Evolutionary conservation across 2,113 vertebrate species (phyloP).

Genomic region (Campylomormyrus tamandua): DNA sequence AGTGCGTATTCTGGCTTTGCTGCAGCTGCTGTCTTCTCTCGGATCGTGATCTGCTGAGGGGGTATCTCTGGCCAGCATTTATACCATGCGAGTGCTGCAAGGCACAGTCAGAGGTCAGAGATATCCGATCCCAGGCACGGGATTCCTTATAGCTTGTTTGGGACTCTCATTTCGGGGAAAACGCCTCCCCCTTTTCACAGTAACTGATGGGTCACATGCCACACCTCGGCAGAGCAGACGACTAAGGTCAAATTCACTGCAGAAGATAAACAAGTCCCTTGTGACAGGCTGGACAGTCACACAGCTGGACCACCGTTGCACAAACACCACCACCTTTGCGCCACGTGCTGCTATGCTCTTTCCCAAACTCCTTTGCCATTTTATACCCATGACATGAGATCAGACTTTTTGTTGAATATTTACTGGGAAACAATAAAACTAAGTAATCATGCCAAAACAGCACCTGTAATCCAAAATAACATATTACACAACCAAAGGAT

Average conservation of each 20-base stretch:
- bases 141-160: slow-evolving; percentile 55
- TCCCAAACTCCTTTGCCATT: neutral
- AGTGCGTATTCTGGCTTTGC: neutral
- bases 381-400: neutral
- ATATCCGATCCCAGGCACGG: slow-evolving; percentile 43
- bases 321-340: neutral
- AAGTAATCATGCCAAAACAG: neutral
- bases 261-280: slow-evolving; percentile 50
- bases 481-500: neutral
- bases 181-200: slow-evolving; percentile 34
- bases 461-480: neutral
- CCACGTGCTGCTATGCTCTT: neutral
- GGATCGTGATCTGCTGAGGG: slow-evolving; percentile 43
- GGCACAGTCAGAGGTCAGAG: slow-evolving; percentile 37
- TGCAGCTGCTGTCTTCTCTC: neutral
- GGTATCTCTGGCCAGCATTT: slow-evolving; percentile 44
- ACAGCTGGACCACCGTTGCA: neutral
- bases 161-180: slow-evolving; percentile 55
- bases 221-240: slow-evolving; percentile 27
- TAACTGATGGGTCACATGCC: slow-evolving; percentile 45
- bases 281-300: slow-evolving; percentile 32
- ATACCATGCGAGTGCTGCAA: slow-evolving; percentile 52
- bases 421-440: neutral
- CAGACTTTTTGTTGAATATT: neutral
- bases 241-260: slow-evolving; percentile 18